Percentiles rank a stretch among this genome's conserved stretches.
Conservation (phyloP, 2,888 invertebrate genomes). For the Troides aeacus region DNA sequence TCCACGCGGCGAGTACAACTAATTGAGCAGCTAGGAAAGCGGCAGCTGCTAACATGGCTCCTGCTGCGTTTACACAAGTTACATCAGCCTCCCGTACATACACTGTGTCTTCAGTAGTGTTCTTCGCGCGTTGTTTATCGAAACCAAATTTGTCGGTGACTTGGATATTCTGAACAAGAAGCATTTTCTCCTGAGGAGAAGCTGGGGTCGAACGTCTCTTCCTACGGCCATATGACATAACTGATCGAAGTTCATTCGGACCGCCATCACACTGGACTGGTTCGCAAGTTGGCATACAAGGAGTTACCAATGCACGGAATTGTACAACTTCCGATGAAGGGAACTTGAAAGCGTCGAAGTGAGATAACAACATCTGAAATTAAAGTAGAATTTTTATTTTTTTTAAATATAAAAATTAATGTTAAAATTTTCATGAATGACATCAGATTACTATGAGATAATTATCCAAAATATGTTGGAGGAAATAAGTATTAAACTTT, state of each 20-base stretch:
- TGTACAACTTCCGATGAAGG: conserved; percentile 96
- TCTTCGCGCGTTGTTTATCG: conserved; percentile 84
- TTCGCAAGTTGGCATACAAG: conserved; percentile 95
- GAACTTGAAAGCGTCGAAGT: conserved; percentile 98
- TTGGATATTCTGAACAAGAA: conserved; percentile 93
- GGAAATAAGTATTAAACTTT: background rate
- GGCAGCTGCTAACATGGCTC: conserved; percentile 91
- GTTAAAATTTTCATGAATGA: background rate
- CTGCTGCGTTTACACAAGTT: conserved; percentile 88
- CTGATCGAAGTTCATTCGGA: conserved; percentile 89
- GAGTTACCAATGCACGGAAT: conserved; percentile 96
- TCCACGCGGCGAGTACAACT: conserved; percentile 92
- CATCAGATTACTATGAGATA: too few species aligned
- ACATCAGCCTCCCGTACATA: conserved; percentile 83
- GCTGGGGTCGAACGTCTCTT: conserved; percentile 85
- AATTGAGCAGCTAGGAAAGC: conserved; percentile 93
- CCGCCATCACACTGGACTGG: conserved; percentile 94
- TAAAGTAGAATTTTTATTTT: conserved; percentile 28
- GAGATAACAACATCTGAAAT: conserved; percentile 88
- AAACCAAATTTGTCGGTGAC: conserved; percentile 96
- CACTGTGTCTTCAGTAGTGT: conserved; percentile 84
- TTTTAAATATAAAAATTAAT: background rate
- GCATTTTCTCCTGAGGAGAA: conserved; percentile 86
- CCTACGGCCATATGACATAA: conserved; percentile 90
- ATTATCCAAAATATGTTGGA: background rate